Evolutionary conservation across 2,888 invertebrate genomes (phyloP), one percentile per base, ranked within the genome.

Genomic region (Cerceris rybyensis): DNA sequence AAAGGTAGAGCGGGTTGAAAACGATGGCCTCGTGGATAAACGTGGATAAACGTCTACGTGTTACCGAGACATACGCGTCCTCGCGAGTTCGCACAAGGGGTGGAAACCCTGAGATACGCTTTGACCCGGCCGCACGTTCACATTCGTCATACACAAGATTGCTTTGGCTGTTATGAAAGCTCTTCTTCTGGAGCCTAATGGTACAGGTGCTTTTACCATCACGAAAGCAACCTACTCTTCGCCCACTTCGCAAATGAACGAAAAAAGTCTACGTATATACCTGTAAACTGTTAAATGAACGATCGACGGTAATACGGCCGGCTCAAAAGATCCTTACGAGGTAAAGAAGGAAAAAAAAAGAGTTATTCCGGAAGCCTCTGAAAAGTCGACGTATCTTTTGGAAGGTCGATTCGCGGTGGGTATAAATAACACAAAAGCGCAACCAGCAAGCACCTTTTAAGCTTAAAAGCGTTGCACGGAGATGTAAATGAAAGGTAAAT

Each of bases 121-220:
- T 76, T 76, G 70, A 68, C 76, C 60, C 63, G 65, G 50, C 50
- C 68, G 50, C 55, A 43, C 28, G 28, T 64, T 14, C 55, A 17
- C 66, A 60, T 58, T 50, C 70, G 49, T 58, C 43, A 65, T 52
- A 52, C 69, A 57, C 61, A 61, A 63, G 41, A 13, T 16, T 28
- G 67, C 61, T 72, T 71, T 70, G 69, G 69, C 71, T 61, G 49
- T 60, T 68, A 61, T 54, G 16, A 72, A 69, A 72, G 68, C 78
- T 50, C 8, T 28, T 39, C 28, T 13, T 16, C 52, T 14, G n/a
- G 46, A 60, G 57, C 46, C 68, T 68, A 68, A 59, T 54, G 72
- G 71, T 41, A 28, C 65, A 55, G 17, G 50, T 60, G 76, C 70
- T 78, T 76, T 78, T 66, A 78, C 68, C 68, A 46, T 72, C 57